Evolutionary conservation across 2,797 vertebrate genomes (phyloP).

Genomic region (Todus mexicanus): DNA sequence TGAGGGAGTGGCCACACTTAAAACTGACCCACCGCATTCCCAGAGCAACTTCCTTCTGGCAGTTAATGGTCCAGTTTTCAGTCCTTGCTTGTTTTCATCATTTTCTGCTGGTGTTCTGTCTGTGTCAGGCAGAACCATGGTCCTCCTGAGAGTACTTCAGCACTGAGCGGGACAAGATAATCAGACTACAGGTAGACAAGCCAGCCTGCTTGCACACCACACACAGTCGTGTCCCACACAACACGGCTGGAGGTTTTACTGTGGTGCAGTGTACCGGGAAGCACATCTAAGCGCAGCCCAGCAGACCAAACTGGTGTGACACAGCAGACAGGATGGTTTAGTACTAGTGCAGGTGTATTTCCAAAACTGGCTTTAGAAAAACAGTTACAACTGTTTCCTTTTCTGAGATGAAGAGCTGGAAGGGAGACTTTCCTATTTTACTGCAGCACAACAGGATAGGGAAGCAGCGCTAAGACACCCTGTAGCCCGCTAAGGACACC

Average conservation of each 20-base stretch:
- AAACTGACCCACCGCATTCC: background rate
- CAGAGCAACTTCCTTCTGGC: background rate
- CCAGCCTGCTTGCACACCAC: background rate
- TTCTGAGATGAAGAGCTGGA: background rate
- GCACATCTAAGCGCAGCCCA: background rate
- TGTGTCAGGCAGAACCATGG: background rate
- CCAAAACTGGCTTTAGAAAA: background rate
- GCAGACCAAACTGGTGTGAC: background rate
- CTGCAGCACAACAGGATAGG: background rate
- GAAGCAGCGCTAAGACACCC: background rate
- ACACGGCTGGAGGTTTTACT: background rate
- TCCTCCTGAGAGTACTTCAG: background rate
- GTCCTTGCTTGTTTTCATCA: background rate
- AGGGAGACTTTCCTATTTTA: constrained; percentile 33
- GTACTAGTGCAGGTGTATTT: background rate
- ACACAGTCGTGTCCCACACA: background rate
- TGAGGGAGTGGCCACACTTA: background rate
- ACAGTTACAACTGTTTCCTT: background rate
- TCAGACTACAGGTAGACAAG: background rate
- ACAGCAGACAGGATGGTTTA: background rate
- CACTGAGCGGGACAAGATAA: background rate
- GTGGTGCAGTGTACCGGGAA: background rate
- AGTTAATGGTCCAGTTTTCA: background rate
- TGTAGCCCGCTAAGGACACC: background rate
- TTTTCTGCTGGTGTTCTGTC: background rate